phyloP scores from a whole-genome alignment of 2,888 invertebrate species.

The Tenthredo livida region DNA sequence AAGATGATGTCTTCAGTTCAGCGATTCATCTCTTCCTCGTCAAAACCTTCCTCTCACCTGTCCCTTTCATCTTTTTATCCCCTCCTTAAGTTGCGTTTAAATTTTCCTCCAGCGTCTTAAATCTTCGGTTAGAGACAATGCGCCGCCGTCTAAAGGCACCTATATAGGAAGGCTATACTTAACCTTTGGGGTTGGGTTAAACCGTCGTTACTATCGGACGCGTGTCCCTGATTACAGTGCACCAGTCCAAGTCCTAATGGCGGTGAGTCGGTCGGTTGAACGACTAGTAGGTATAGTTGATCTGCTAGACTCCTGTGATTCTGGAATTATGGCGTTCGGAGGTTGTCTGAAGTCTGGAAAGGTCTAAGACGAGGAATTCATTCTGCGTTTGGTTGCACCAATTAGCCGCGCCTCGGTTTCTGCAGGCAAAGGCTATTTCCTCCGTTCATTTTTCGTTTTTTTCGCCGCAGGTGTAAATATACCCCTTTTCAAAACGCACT shows the following conservation, averaged over 20 bases:
- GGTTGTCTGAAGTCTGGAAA: slow-evolving; percentile 27
- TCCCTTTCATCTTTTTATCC: not conserved
- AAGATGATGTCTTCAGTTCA: not conserved
- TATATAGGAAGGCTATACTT: slow-evolving; percentile 64
- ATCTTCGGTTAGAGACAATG: slow-evolving; percentile 26
- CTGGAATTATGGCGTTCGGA: slow-evolving; percentile 27
- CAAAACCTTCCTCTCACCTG: not conserved
- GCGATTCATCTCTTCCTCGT: not conserved
- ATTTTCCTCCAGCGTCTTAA: slow-evolving; percentile 17
- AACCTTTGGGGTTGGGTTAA: slow-evolving; percentile 67
- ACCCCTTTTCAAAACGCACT: not conserved
- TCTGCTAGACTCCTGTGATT: slow-evolving; percentile 48
- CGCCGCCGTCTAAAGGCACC: slow-evolving; percentile 19
- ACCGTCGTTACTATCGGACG: slow-evolving; percentile 61
- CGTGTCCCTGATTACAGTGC: slow-evolving; percentile 72
- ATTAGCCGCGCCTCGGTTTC: slow-evolving; percentile 27
- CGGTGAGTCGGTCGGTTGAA: slow-evolving; percentile 44
- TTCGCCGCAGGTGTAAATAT: slow-evolving; percentile 16
- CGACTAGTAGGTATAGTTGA: slow-evolving; percentile 1
- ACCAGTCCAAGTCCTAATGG: slow-evolving; percentile 56
- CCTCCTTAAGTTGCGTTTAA: not conserved
- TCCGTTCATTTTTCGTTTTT: too few species aligned
- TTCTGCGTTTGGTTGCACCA: slow-evolving; percentile 22
- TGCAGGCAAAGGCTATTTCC: not conserved
- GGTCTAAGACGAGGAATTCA: not conserved